These are phyloP conservation scores for Strigamia maritima DNA, from an alignment of 2,888 invertebrate genomes.

Conservation along the genomic window DNA sequence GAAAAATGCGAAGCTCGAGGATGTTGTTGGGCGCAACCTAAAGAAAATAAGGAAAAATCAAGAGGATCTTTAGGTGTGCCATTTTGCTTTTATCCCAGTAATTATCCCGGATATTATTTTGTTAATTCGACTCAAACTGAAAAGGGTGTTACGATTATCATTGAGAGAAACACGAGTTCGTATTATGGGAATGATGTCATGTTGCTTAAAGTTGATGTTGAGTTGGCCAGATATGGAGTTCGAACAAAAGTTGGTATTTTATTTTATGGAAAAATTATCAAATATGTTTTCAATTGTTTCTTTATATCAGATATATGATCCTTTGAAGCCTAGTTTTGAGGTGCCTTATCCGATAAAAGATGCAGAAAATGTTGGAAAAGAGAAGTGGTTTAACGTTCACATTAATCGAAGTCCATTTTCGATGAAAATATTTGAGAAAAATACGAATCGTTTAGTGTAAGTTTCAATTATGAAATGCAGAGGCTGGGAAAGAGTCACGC, in stretches of 20 bases:
- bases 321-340: constrained; percentile 37
- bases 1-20: constrained; percentile 63
- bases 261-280: neutral
- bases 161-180: constrained; percentile 59
- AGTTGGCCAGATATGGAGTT: constrained; percentile 53
- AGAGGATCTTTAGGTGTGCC: constrained; percentile 57
- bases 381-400: constrained; percentile 51
- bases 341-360: constrained; percentile 62
- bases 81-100: constrained; percentile 69
- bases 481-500: no score
- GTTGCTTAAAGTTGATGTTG: constrained; percentile 61
- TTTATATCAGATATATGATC: constrained; percentile 42
- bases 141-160: constrained; percentile 61
- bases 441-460: neutral
- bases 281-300: no score
- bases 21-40: constrained; percentile 64
- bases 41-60: neutral
- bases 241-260: constrained; percentile 8
- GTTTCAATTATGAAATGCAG: neutral
- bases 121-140: constrained; percentile 61
- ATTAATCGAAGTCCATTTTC: constrained; percentile 58
- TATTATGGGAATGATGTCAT: constrained; percentile 66
- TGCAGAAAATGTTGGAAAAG: no score
- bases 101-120: constrained; percentile 65
- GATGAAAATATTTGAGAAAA: constrained; percentile 38